These are phyloP conservation scores for Rhodophaea formosa DNA, from an alignment of 2,888 invertebrate genomes.

Conservation along the genomic window DNA sequence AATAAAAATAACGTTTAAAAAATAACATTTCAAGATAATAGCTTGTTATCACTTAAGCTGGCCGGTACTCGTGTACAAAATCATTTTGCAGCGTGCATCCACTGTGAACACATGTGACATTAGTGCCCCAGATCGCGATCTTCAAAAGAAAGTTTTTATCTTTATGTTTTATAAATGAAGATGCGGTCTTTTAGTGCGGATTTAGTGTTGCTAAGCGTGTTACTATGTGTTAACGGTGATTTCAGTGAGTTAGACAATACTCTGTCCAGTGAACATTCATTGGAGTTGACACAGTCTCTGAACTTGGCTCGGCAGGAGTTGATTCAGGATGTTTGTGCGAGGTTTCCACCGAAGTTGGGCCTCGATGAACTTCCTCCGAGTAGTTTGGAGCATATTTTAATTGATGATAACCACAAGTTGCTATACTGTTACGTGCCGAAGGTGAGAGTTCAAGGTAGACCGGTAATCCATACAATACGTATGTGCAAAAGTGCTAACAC, in stretches of 20 bases:
- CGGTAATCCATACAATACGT: constrained; percentile 21
- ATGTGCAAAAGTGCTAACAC: neutral
- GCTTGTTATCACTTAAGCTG: neutral
- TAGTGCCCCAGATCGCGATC: constrained; percentile 59
- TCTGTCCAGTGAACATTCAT: constrained; percentile 60
- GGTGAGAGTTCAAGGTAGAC: constrained; percentile 79
- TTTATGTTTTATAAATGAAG: constrained; percentile 45
- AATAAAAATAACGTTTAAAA: neutral
- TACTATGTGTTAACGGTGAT: constrained; percentile 55
- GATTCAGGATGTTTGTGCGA: constrained; percentile 82
- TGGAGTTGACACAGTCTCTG: constrained; percentile 83
- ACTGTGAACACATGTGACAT: neutral
- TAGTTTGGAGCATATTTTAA: constrained; percentile 89
- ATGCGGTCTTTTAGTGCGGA: constrained; percentile 49
- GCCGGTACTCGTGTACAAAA: neutral
- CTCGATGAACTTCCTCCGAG: constrained; percentile 75
- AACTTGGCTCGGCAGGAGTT: constrained; percentile 83
- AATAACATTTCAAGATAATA: neutral
- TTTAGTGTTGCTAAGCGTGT: constrained; percentile 48
- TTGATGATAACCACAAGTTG: constrained; percentile 91
- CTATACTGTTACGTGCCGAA: constrained; percentile 97
- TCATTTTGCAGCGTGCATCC: neutral
- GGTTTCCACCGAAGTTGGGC: constrained; percentile 61
- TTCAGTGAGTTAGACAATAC: constrained; percentile 49
- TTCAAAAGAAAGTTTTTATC: constrained; percentile 61